Conservation (phyloP, 2,113 vertebrate genomes). For the Cettia cetti region DNA sequence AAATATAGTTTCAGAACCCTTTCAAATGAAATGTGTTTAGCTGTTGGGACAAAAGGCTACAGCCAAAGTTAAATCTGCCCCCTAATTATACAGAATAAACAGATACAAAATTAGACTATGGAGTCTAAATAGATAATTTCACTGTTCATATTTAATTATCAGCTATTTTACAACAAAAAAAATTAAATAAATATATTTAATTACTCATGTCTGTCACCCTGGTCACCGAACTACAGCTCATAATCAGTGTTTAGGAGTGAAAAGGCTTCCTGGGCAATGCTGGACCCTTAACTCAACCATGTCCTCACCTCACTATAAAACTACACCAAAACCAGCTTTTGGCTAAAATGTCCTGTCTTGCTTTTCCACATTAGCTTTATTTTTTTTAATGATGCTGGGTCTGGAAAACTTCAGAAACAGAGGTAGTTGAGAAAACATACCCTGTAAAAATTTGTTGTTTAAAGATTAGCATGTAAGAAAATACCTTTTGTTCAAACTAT, state of each 20-base stretch:
- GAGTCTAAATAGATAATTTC: neutral
- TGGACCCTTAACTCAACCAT: neutral
- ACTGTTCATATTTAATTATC: neutral
- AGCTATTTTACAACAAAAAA: neutral
- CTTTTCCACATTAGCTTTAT: neutral
- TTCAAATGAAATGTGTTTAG: neutral
- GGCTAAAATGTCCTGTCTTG: neutral
- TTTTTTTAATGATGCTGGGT: neutral
- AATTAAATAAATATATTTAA: neutral
- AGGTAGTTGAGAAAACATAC: neutral
- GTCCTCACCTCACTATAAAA: neutral
- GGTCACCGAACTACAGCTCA: neutral
- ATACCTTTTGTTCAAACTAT: neutral
- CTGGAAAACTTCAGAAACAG: neutral
- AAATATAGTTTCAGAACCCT: constrained; percentile 1
- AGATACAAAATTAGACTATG: neutral
- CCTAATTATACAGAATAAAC: neutral
- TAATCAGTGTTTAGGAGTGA: neutral
- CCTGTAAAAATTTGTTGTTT: neutral
- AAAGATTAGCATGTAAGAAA: neutral
- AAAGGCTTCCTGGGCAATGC: neutral
- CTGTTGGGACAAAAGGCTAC: neutral
- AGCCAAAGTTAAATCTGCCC: neutral
- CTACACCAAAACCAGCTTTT: neutral
- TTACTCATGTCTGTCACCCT: neutral